These are phyloP conservation scores for Leptopilina drosophilae DNA, from an alignment of 2,888 invertebrate genomes.

Conservation along the genomic window DNA sequence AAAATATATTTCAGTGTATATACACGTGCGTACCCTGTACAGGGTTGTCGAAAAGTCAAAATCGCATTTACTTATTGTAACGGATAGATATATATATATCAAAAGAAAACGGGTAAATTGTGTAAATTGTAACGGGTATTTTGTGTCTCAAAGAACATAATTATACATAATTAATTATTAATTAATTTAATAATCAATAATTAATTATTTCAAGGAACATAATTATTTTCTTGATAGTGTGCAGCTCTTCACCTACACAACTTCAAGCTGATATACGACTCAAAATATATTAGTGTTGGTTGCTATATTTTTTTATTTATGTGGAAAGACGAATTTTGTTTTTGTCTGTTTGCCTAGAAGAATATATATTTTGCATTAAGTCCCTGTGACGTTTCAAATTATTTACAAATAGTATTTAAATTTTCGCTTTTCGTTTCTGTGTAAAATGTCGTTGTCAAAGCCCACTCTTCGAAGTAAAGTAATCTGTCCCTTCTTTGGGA, in stretches of 20 bases:
- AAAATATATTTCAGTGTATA: neutral
- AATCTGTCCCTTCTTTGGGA: conserved; percentile 19
- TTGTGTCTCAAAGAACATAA: too few species aligned
- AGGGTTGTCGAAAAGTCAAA: neutral
- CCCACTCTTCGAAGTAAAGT: conserved; percentile 17
- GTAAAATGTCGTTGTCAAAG: conserved; percentile 12
- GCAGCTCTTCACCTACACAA: neutral
- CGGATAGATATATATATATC: neutral
- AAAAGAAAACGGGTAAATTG: neutral
- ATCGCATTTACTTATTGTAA: neutral
- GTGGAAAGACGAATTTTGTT: neutral
- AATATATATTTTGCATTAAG: neutral
- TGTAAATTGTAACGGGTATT: neutral
- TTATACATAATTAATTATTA: too few species aligned
- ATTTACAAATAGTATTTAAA: neutral
- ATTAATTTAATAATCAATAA: too few species aligned
- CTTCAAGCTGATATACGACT: neutral
- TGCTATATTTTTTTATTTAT: neutral
- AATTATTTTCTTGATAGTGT: too few species aligned
- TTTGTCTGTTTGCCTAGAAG: neutral
- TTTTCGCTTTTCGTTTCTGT: conserved; percentile 4
- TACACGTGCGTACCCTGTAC: neutral
- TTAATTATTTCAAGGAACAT: too few species aligned
- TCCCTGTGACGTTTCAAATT: conserved; percentile 1
- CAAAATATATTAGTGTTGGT: neutral